phyloP scores from a whole-genome alignment of 2,888 invertebrate species.

The Apeira syringaria region DNA sequence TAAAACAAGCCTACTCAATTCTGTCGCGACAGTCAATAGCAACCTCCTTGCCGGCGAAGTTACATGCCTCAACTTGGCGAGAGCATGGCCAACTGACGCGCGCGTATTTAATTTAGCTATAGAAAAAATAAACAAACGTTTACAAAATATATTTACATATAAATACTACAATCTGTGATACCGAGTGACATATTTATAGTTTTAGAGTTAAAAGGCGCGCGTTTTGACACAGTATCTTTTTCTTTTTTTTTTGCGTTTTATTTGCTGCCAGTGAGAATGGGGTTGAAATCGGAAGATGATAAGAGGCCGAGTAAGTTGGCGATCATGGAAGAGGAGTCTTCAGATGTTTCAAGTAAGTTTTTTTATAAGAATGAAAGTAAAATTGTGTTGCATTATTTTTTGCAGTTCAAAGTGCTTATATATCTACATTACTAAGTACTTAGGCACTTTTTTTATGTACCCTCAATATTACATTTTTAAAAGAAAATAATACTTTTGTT shows the following conservation, averaged over 20 bases:
- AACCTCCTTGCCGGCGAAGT: slow-evolving; percentile 58
- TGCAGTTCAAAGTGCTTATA: no score
- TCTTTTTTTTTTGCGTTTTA: slow-evolving; percentile 26
- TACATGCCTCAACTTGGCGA: slow-evolving; percentile 46
- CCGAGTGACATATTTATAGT: slow-evolving; percentile 13
- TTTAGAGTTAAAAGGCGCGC: slow-evolving; percentile 7
- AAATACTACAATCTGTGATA: slow-evolving; percentile 10
- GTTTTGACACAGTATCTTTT: slow-evolving; percentile 36
- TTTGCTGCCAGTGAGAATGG: slow-evolving; percentile 65
- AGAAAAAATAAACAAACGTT: slow-evolving; percentile 1
- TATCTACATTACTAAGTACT: no score
- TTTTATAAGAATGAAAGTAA: no score
- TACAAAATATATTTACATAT: slow-evolving; percentile 2
- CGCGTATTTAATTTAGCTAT: slow-evolving; percentile 41
- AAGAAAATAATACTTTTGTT: no score
- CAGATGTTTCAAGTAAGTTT: slow-evolving; percentile 69
- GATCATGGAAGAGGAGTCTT: slow-evolving; percentile 75
- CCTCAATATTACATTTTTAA: no score
- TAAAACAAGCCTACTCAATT: slow-evolving; percentile 65
- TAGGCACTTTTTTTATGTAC: no score
- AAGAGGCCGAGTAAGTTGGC: slow-evolving; percentile 78
- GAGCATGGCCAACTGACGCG: slow-evolving; percentile 60
- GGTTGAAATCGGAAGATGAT: slow-evolving; percentile 73
- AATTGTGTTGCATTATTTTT: no score
- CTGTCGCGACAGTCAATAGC: slow-evolving; percentile 67